phyloP scores from a whole-genome alignment of 2,797 vertebrate genomes.

The Aldrovandia affinis region DNA sequence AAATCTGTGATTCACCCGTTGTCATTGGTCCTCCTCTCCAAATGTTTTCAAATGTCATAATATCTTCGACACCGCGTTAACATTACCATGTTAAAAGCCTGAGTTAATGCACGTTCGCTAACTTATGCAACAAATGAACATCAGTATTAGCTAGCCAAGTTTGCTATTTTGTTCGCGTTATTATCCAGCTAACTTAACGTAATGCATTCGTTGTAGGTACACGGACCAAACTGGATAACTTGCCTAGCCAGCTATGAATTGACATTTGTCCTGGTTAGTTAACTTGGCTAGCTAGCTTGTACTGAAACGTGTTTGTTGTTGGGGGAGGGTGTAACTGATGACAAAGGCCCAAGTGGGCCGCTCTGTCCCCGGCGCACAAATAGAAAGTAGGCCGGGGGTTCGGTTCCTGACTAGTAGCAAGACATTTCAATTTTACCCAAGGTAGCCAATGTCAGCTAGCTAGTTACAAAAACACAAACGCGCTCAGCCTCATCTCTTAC shows the following conservation, averaged over 20 bases:
- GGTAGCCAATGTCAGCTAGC: background rate
- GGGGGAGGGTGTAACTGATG: slow-evolving; percentile 5
- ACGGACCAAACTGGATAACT: background rate
- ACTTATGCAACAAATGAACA: background rate
- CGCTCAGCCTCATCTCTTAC: background rate
- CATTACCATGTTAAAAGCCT: background rate
- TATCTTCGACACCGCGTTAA: background rate
- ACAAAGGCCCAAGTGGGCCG: slow-evolving; percentile 20
- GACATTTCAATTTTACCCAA: background rate
- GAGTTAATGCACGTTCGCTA: background rate
- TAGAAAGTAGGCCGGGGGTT: slow-evolving; percentile 9
- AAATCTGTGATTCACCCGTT: background rate
- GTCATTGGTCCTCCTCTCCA: background rate
- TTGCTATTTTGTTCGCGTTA: no score
- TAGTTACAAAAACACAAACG: background rate
- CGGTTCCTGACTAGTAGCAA: background rate
- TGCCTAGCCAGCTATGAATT: background rate
- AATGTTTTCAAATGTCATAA: background rate
- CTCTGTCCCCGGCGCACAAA: background rate
- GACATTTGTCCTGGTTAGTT: background rate
- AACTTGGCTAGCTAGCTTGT: background rate
- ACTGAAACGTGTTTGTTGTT: background rate
- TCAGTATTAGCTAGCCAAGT: background rate
- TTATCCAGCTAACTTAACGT: no score
- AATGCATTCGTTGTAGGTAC: background rate